A percentile compares a stretch with the other conserved stretches of the same genome.
Conservation (phyloP, 2,113 vertebrate species). For the Gavia stellata region DNA sequence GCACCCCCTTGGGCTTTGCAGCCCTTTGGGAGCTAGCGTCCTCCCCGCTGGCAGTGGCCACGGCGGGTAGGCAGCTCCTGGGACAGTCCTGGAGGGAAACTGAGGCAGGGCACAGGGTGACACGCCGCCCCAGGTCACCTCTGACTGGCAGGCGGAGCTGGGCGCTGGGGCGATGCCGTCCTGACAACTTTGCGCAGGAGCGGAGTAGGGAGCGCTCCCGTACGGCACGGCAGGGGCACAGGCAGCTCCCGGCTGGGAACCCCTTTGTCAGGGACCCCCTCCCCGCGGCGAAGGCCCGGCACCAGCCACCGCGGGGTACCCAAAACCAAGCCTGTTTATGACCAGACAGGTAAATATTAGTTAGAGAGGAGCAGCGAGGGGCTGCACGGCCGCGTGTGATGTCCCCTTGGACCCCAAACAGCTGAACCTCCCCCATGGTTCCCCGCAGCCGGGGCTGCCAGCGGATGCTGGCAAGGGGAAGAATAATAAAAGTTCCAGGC, state of each 20-base stretch:
- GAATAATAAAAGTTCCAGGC: neutral
- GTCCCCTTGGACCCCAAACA: neutral
- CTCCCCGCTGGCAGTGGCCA: neutral
- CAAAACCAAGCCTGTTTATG: neutral
- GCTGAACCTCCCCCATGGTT: neutral
- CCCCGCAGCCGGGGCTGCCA: neutral
- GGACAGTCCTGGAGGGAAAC: neutral
- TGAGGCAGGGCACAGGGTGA: neutral
- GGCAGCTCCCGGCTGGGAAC: neutral
- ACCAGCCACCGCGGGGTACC: neutral
- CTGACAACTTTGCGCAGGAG: neutral
- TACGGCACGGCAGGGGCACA: neutral
- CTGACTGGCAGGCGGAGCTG: neutral
- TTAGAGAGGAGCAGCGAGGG: neutral
- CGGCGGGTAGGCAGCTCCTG: neutral
- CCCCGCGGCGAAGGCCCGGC: rapidly evolving
- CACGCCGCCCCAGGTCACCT: neutral
- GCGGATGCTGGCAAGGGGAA: neutral
- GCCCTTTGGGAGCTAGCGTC: neutral
- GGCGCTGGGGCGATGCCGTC: neutral
- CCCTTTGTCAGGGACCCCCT: neutral
- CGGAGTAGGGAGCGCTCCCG: rapidly evolving
- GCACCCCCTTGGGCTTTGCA: too few relatives aligned
- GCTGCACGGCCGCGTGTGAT: rapidly evolving
- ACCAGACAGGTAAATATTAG: neutral